Conservation (phyloP, 2,113 vertebrate species). For the Marcusenius ussheri region DNA sequence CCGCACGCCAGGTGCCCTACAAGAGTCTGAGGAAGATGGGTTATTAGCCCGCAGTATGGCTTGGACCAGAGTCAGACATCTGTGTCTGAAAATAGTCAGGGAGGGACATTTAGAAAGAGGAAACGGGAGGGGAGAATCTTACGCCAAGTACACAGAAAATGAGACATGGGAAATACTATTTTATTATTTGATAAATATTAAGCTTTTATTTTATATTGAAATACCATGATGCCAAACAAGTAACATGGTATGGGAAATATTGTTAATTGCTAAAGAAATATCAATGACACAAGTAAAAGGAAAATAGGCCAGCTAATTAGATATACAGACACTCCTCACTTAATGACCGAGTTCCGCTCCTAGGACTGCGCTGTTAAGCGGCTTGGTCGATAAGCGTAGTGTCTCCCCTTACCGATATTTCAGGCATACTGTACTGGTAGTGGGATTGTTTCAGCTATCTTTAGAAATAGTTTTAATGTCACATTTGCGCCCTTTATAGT, state of each 20-base stretch:
- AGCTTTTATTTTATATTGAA: background rate
- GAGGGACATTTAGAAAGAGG: background rate
- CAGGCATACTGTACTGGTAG: background rate
- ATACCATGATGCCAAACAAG: background rate
- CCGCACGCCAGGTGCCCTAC: background rate
- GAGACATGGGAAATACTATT: background rate
- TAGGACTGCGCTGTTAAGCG: background rate
- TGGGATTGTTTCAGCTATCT: background rate
- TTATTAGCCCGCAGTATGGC: background rate
- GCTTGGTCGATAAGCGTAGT: background rate
- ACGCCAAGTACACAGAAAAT: background rate
- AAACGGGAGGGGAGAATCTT: background rate
- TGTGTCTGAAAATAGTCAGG: background rate
- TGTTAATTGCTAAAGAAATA: background rate
- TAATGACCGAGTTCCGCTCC: background rate
- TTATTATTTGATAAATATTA: background rate
- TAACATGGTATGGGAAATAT: background rate
- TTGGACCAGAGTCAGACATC: slow-evolving; percentile 1
- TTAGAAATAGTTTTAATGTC: background rate
- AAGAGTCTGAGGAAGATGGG: background rate
- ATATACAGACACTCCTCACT: background rate
- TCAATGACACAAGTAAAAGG: background rate
- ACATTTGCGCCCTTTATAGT: background rate
- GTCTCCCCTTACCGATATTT: background rate
- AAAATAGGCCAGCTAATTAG: background rate